These are phyloP conservation scores for Cossypha polioptera DNA, from an alignment of 2,797 vertebrate species.

Conservation along the genomic window DNA sequence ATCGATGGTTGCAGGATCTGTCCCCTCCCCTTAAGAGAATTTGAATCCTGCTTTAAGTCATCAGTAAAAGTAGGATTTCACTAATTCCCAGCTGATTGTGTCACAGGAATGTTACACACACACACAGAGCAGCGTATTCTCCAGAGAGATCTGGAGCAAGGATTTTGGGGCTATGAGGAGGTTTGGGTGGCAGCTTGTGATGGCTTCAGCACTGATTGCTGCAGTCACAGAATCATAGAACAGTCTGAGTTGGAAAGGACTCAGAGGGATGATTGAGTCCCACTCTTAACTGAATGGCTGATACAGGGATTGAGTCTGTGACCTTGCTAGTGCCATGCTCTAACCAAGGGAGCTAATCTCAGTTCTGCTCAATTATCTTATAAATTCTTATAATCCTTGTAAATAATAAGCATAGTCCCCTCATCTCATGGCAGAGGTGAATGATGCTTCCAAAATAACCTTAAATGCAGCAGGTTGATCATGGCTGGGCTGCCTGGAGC, in stretches of 20 bases:
- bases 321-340: not conserved
- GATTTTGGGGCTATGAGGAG: not conserved
- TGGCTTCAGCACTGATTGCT: not conserved
- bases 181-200: not conserved
- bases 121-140: accelerated
- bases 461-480: not conserved
- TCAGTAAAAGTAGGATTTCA: not conserved
- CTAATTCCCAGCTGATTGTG: not conserved
- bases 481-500: not conserved
- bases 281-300: not conserved
- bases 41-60: not conserved
- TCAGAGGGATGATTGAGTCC: not conserved
- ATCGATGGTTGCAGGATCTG: accelerated
- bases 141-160: not conserved
- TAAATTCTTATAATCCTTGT: not conserved
- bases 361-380: not conserved
- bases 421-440: not conserved
- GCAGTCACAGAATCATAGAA: not conserved
- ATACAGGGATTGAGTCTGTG: accelerated
- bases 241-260: not conserved
- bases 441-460: not conserved
- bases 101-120: not conserved
- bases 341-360: not conserved
- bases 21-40: not conserved
- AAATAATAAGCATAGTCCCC: not conserved